Evolutionary conservation across 2,797 vertebrate species (phyloP), one percentile per base, ranked within the genome.

Genomic region (Tamandua tetradactyla): DNA sequence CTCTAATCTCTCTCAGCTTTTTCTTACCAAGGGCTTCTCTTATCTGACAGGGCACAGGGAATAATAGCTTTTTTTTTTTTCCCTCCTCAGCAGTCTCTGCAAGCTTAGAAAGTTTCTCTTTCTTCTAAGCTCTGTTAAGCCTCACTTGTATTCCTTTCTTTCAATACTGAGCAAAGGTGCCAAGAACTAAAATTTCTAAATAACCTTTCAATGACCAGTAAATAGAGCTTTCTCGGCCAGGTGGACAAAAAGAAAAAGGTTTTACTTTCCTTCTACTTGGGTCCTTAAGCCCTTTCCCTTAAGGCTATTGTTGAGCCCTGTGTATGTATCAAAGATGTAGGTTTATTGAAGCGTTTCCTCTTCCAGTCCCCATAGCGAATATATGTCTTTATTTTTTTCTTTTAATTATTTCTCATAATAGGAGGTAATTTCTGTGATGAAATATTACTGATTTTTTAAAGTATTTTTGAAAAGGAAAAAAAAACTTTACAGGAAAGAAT

Each of bases 1-100:
- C 59, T 92, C 79, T 96, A 89, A 92, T 94, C 74, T 78, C 79
- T 89, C 59, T 80, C 80, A 75, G 17, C 40, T 37, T 61, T 76
- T 95, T 66, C 93, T 69, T 76, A 81, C 80, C 76, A 79, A 69
- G 62, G 80, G 69, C 40, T 49, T 35, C 72, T 87, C 80, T 95
- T 82, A 80, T 76, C 71, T 89, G 61, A 75, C 62, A 87, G 76
- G 72, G 10, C 59, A n/a, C 52, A 59, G 35, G 44, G 49, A 79
- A 92, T 83, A 89, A 87, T 78, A 55, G n/a, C 44, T 78, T 78
- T 88, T 75, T 66, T 20, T 71, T 47, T 89, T 44, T 32, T 37
- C 13, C 13, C 30, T 69, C 15, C 89, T 78, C 84, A 83, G 88
- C 44, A 79, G 44, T 69, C 37, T 86, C 18, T 69, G 37, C 25